A percentile compares a stretch with the other conserved stretches of the same genome.
Evolutionary conservation across 1,140 invertebrate genomes (phyloP).

Genomic region (Octopus sinensis): DNA sequence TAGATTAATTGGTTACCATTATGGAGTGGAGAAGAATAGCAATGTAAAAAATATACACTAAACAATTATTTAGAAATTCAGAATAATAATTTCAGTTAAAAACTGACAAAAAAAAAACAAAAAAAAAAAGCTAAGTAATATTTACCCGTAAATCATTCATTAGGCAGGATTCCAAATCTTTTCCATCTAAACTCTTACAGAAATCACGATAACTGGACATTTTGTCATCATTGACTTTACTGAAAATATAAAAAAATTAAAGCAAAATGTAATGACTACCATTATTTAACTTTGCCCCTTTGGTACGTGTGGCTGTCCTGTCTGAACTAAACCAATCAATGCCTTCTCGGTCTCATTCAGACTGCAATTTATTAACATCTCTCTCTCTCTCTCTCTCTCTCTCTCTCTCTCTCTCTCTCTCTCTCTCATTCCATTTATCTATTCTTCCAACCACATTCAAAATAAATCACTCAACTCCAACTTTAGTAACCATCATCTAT

Average conservation of each 20-base stretch:
- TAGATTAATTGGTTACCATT: too few relatives aligned
- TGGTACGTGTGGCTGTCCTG: too few relatives aligned
- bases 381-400: too few relatives aligned
- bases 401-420: too few relatives aligned
- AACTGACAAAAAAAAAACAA: not conserved
- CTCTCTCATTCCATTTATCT: too few relatives aligned
- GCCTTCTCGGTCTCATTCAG: too few relatives aligned
- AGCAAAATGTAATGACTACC: not conserved
- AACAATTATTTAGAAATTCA: not conserved
- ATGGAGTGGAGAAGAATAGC: not conserved
- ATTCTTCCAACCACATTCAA: too few relatives aligned
- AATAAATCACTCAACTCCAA: too few relatives aligned
- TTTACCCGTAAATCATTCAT: slow-evolving; percentile 73
- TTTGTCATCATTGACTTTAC: slow-evolving; percentile 72
- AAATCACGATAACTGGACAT: slow-evolving; percentile 78
- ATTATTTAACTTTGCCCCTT: too few relatives aligned
- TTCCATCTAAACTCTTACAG: slow-evolving; percentile 67
- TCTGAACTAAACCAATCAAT: too few relatives aligned
- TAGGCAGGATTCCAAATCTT: slow-evolving; percentile 75
- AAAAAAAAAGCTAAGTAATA: not conserved
- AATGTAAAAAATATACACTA: not conserved
- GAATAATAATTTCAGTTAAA: not conserved
- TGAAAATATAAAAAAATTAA: slow-evolving; percentile 40
- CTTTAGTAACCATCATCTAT: too few relatives aligned
- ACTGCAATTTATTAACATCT: too few relatives aligned